A percentile compares a stretch with the other conserved stretches of the same genome.
phyloP scores from a whole-genome alignment of 2,113 vertebrate genomes.

The Irena cyanogastra region DNA sequence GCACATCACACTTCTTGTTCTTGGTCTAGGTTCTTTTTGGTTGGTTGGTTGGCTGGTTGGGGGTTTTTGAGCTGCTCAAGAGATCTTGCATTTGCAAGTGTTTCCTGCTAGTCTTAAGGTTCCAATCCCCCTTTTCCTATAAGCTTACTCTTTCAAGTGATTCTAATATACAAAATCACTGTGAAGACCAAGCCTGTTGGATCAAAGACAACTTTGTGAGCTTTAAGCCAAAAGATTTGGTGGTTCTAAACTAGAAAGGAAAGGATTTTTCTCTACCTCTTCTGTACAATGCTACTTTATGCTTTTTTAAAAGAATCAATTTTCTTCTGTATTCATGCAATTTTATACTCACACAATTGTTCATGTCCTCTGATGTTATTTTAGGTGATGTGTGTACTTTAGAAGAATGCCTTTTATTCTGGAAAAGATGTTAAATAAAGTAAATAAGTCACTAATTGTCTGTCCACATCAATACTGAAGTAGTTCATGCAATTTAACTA shows the following conservation, averaged over 20 bases:
- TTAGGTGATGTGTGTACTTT: background rate
- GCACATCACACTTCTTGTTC: background rate
- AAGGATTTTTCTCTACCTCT: background rate
- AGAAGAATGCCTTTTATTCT: background rate
- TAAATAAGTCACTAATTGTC: background rate
- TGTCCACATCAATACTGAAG: background rate
- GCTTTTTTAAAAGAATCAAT: background rate
- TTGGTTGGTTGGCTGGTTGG: background rate
- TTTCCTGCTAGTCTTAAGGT: background rate
- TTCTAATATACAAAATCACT: background rate
- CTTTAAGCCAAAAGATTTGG: background rate
- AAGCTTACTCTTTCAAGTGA: background rate
- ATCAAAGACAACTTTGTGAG: background rate
- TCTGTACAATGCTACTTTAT: background rate
- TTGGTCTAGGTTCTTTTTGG: rapidly evolving
- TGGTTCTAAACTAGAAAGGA: background rate
- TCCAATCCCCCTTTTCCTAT: background rate
- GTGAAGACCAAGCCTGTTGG: background rate
- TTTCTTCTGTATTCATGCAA: background rate
- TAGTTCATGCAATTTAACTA: conserved; percentile 54
- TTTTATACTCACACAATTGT: background rate
- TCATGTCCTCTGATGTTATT: background rate
- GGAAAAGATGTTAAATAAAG: background rate
- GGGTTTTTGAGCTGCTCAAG: background rate
- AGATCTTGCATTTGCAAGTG: background rate